phyloP scores from a whole-genome alignment of 2,797 vertebrate species.

The Sciaenops ocellatus region DNA sequence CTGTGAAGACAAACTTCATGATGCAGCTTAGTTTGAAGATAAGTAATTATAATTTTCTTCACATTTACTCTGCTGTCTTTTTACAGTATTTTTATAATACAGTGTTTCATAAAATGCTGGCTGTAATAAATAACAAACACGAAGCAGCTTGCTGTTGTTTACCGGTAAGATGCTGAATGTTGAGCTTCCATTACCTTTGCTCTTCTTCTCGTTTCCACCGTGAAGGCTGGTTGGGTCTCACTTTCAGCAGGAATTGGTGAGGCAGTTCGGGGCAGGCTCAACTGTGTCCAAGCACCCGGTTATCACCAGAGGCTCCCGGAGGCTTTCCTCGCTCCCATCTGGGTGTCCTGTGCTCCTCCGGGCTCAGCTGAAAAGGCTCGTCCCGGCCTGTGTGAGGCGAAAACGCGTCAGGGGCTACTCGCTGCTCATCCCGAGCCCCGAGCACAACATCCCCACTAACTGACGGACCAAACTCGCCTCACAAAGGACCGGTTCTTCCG shows the following conservation, averaged over 20 bases:
- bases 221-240: conserved; percentile 71
- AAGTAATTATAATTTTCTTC: background rate
- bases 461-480: conserved; percentile 51
- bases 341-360: conserved; percentile 40
- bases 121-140: background rate
- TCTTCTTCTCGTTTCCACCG: conserved; percentile 84
- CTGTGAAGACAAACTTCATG: background rate
- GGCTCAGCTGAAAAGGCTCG: conserved; percentile 51
- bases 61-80: background rate
- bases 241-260: conserved; percentile 56
- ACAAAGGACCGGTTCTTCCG: conserved; percentile 37
- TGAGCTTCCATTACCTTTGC: conserved; percentile 72
- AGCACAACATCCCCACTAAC: conserved; percentile 46
- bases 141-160: conserved; percentile 4
- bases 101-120: too few species aligned
- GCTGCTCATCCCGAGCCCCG: conserved; percentile 54
- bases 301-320: conserved; percentile 20
- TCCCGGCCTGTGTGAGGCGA: conserved; percentile 66
- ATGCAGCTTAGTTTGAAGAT: background rate
- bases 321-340: conserved; percentile 40
- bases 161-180: background rate
- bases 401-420: conserved; percentile 68
- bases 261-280: conserved; percentile 15
- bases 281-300: conserved; percentile 22
- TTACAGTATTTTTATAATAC: background rate